phyloP scores from a whole-genome alignment of 1,140 invertebrate species.

The Drosophila tristis region DNA sequence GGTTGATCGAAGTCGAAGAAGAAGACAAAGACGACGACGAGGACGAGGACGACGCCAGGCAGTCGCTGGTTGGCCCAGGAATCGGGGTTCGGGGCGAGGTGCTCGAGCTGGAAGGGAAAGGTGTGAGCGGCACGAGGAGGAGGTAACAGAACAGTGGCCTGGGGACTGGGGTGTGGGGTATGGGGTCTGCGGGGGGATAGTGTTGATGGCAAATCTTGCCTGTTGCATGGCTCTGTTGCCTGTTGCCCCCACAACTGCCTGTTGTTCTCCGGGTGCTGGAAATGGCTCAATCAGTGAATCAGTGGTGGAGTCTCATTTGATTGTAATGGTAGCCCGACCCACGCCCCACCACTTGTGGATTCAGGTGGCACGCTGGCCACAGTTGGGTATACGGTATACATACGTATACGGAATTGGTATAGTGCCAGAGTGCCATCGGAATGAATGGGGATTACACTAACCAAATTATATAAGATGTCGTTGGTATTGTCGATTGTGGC shows the following conservation, averaged over 20 bases:
- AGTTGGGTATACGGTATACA: background rate
- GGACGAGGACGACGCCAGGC: slow-evolving; percentile 39
- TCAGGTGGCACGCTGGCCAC: slow-evolving; percentile 22
- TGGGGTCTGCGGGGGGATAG: background rate
- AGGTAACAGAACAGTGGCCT: too few species aligned
- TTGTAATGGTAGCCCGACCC: slow-evolving; percentile 69
- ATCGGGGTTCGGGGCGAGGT: slow-evolving; percentile 13
- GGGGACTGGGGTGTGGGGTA: background rate
- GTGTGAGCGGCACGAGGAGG: too few species aligned
- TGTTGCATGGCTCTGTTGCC: slow-evolving; percentile 24
- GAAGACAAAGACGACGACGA: slow-evolving; percentile 44
- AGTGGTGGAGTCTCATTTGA: slow-evolving; percentile 69
- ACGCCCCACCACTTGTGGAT: slow-evolving; percentile 69
- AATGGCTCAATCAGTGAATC: slow-evolving; percentile 77
- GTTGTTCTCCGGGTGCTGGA: slow-evolving; percentile 31
- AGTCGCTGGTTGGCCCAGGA: slow-evolving; percentile 17
- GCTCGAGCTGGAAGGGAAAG: too few species aligned
- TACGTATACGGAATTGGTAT: slow-evolving; percentile 10
- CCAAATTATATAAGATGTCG: slow-evolving; percentile 52
- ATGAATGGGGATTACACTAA: slow-evolving; percentile 42
- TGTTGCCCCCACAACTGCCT: slow-evolving; percentile 40
- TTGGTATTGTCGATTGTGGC: background rate
- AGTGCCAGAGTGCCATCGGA: slow-evolving; percentile 15
- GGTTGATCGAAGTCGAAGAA: slow-evolving; percentile 66
- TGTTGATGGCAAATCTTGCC: slow-evolving; percentile 48